Evolutionary conservation across 2,797 vertebrate species (phyloP).

Genomic region (Tinamus major): DNA sequence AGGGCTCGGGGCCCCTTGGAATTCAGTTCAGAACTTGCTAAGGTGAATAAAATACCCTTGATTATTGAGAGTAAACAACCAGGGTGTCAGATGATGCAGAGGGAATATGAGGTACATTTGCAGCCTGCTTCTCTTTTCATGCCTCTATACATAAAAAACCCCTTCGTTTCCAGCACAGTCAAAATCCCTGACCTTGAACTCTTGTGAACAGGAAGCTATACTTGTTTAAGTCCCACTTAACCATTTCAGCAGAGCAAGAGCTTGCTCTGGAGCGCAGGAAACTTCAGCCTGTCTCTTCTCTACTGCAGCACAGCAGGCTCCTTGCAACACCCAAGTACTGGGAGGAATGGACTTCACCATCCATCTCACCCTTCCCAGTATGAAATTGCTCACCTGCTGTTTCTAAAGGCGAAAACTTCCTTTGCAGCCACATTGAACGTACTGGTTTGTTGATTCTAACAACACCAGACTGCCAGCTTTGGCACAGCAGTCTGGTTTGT

Average conservation of each 20-base stretch:
- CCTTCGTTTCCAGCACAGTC: background rate
- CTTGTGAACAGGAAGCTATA: background rate
- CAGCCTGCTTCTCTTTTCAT: background rate
- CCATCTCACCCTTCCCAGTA: background rate
- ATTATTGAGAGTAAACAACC: background rate
- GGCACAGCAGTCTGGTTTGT: background rate
- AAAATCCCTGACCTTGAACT: background rate
- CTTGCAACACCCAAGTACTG: background rate
- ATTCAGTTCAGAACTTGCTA: background rate
- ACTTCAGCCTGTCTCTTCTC: background rate
- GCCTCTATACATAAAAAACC: background rate
- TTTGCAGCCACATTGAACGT: background rate
- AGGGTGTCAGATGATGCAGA: background rate
- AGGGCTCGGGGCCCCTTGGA: background rate
- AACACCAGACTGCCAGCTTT: background rate
- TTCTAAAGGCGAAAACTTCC: background rate
- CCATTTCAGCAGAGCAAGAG: background rate
- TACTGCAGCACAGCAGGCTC: background rate
- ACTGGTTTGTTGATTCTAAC: background rate
- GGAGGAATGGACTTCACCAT: background rate
- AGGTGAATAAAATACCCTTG: background rate
- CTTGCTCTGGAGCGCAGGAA: background rate
- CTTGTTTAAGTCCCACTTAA: background rate
- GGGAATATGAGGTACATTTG: background rate
- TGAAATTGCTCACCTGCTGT: background rate